Conservation (phyloP, 2,113 vertebrate genomes). For the Bufo gargarizans region DNA sequence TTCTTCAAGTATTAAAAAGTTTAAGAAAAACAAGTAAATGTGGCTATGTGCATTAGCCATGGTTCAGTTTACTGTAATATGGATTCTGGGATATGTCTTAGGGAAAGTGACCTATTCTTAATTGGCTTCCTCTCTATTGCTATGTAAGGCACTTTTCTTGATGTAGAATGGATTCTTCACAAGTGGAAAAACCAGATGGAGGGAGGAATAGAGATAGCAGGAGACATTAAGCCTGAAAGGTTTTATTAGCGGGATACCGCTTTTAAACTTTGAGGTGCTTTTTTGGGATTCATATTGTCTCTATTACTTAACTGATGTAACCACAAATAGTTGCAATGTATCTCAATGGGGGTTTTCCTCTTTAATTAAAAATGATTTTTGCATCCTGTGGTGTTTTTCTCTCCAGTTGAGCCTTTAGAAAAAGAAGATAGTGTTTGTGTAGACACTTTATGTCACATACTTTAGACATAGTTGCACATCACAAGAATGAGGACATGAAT, state of each 20-base stretch:
- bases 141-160: slow-evolving; percentile 51
- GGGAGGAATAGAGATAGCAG: slow-evolving; percentile 55
- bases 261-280: slow-evolving; percentile 53
- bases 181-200: slow-evolving; percentile 56
- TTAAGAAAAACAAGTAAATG: slow-evolving; percentile 36
- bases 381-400: slow-evolving; percentile 38
- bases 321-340: slow-evolving; percentile 43
- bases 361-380: slow-evolving; percentile 55
- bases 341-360: slow-evolving; percentile 49
- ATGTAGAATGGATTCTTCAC: slow-evolving; percentile 50
- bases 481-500: slow-evolving; percentile 25
- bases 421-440: slow-evolving; percentile 34
- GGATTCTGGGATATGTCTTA: slow-evolving; percentile 57
- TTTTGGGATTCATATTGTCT: slow-evolving; percentile 51
- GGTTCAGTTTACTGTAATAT: slow-evolving; percentile 55
- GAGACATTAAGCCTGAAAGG: slow-evolving; percentile 55
- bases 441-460: slow-evolving; percentile 19
- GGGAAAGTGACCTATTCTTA: slow-evolving; percentile 59
- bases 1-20: slow-evolving; percentile 27
- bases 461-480: slow-evolving; percentile 32
- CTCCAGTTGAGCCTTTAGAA: slow-evolving; percentile 12
- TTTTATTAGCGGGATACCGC: slow-evolving; percentile 57
- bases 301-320: slow-evolving; percentile 54
- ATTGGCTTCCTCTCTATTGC: slow-evolving; percentile 53
- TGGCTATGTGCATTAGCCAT: slow-evolving; percentile 49